Evolutionary conservation across 2,797 vertebrate species (phyloP).

Genomic region (Carapus acus): DNA sequence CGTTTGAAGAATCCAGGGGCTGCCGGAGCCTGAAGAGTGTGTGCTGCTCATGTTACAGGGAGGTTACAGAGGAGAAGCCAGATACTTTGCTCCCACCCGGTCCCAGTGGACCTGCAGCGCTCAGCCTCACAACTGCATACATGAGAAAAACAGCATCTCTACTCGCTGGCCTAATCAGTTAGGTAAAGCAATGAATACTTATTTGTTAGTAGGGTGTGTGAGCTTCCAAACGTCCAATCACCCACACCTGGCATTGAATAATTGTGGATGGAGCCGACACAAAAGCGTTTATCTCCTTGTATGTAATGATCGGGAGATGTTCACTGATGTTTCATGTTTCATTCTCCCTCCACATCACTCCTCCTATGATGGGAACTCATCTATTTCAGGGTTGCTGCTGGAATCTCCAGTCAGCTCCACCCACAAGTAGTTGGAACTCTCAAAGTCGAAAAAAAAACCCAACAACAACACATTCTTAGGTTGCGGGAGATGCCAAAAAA

Average conservation of each 20-base stretch:
- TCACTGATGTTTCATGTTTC: background rate
- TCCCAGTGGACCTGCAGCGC: constrained; percentile 35
- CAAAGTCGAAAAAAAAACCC: no score
- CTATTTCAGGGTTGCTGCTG: background rate
- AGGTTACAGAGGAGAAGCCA: constrained; percentile 36
- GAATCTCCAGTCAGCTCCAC: background rate
- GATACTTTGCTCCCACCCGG: constrained; percentile 44
- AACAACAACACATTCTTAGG: no score
- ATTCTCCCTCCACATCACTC: background rate
- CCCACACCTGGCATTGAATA: background rate
- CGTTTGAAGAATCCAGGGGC: constrained; percentile 43
- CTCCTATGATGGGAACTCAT: background rate
- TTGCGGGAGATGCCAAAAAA: no score
- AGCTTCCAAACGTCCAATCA: background rate
- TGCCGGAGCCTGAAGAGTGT: constrained; percentile 17
- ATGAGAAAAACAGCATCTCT: constrained; percentile 30
- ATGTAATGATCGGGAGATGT: background rate
- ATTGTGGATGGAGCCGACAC: background rate
- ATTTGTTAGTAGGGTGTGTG: background rate
- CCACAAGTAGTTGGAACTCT: background rate
- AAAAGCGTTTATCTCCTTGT: background rate
- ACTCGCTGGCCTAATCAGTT: constrained; percentile 2
- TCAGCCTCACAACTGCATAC: constrained; percentile 19
- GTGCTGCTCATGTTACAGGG: constrained; percentile 61
- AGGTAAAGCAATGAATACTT: background rate